Base-by-base conservation (phyloP, 2,888 invertebrate species). In the Lapara coniferarum region DNA sequence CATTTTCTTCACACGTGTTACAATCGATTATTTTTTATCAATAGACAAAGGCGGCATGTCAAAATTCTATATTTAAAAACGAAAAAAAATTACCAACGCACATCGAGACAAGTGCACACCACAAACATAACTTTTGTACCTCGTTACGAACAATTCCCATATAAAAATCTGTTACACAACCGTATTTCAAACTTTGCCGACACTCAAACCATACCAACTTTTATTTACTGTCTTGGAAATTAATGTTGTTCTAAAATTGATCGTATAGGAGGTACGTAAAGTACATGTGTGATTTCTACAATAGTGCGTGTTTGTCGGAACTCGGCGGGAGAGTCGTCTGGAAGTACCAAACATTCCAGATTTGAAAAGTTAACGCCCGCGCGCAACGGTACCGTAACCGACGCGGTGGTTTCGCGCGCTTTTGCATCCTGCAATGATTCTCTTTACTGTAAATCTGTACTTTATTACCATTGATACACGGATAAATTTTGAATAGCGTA, bases 311-410 rank as follows among this genome's bases (percentile, higher is more conserved):
- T 37, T n/a, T 55, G 59, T 67, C 44, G 25, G 10, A 51, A 46
- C 69, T 53, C 30, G 63, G 67, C 69, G 63, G 71, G 69, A 69
- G 69, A 69, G 69, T 66, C 67, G 69, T 67, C 69, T 67, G 69
- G 69, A 71, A 71, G 69, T 71, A 69, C 69, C 68, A 71, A 71
- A 71, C 71, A 71, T 71, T 71, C 71, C 71, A 71, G 69, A 68
- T 71, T 79, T 79, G 78, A 79, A 79, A 78, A 74, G 77, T 76
- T 76, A 79, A 77, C 84, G 84, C 78, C 76, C 83, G 77, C 85
- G 77, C 85, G 70, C 74, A 87, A 88, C 88, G 88, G 88, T 87
- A 89, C 80, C 75, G 77, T 86, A 88, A 88, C 88, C 82, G 87
- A 80, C 84, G 77, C 75, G 67, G 25, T 66, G 71, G 77, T 82